Percentiles rank a stretch among this genome's conserved stretches.
These are phyloP conservation scores for Cydia fagiglandana DNA, from an alignment of 1,140 invertebrate genomes.

Conservation along the genomic window DNA sequence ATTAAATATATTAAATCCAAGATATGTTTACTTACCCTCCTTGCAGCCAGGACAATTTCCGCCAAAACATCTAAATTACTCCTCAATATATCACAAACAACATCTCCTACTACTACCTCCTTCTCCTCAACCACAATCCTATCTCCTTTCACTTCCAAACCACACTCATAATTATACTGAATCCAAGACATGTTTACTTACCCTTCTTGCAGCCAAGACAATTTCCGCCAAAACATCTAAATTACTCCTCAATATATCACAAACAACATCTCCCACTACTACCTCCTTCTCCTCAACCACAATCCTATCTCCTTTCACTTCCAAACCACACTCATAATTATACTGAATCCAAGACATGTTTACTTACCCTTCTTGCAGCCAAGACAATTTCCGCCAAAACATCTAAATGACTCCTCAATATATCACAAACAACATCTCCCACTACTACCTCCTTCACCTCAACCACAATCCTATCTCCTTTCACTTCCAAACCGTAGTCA, in stretches of 20 bases:
- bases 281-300: slow-evolving; percentile 41
- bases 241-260: slow-evolving; percentile 56
- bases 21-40: slow-evolving; percentile 53
- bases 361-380: slow-evolving; percentile 64
- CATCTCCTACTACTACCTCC: slow-evolving; percentile 54
- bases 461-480: slow-evolving; percentile 34
- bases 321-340: slow-evolving; percentile 53
- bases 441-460: slow-evolving; percentile 46
- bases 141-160: slow-evolving; percentile 37
- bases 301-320: slow-evolving; percentile 36
- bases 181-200: slow-evolving; percentile 59
- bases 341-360: slow-evolving; percentile 48
- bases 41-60: slow-evolving; percentile 64
- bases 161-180: slow-evolving; percentile 57
- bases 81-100: slow-evolving; percentile 58
- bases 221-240: slow-evolving; percentile 63
- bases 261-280: slow-evolving; percentile 57
- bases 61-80: slow-evolving; percentile 58
- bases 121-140: slow-evolving; percentile 37
- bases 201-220: slow-evolving; percentile 67
- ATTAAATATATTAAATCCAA: slow-evolving; percentile 61
- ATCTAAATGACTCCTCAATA: slow-evolving; percentile 58
- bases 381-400: slow-evolving; percentile 63
- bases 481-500: slow-evolving; percentile 41
- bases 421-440: slow-evolving; percentile 58